Conservation (phyloP, 1,140 invertebrate species). For the Lepidotrigona ventralis region DNA sequence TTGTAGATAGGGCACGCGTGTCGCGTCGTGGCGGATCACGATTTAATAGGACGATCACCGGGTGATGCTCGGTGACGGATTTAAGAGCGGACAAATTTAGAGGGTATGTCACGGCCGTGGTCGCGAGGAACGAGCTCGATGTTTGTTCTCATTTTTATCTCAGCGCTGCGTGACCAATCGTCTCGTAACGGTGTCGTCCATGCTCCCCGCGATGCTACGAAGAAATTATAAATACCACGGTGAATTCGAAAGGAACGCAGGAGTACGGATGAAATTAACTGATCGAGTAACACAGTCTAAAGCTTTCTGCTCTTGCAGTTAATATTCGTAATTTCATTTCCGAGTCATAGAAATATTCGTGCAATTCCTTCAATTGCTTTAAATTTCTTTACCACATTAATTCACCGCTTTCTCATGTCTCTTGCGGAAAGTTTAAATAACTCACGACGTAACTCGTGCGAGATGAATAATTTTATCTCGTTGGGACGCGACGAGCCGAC, state of each 20-base stretch:
- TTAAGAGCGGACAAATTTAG: slow-evolving; percentile 69
- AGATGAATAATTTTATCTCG: neutral
- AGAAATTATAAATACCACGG: slow-evolving; percentile 26
- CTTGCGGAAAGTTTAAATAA: no score
- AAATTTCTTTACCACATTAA: no score
- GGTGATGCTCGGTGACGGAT: slow-evolving; percentile 66
- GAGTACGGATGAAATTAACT: neutral
- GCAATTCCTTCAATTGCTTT: no score
- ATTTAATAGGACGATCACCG: slow-evolving; percentile 66
- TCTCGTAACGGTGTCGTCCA: slow-evolving; percentile 33
- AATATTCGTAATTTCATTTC: neutral
- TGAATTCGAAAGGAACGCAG: slow-evolving; percentile 9
- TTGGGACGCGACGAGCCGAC: neutral
- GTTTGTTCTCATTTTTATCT: slow-evolving; percentile 64
- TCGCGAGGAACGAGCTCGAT: slow-evolving; percentile 40
- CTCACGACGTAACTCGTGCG: no score
- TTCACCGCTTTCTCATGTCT: no score
- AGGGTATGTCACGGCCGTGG: slow-evolving; percentile 62
- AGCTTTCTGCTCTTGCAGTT: no score
- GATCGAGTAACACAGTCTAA: no score
- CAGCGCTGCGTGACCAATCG: slow-evolving; percentile 61
- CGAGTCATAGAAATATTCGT: neutral
- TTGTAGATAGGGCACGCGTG: slow-evolving; percentile 16
- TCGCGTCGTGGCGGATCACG: slow-evolving; percentile 41
- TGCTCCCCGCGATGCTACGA: neutral